These are phyloP conservation scores for Azorinus chamasolen DNA, from an alignment of 2,888 invertebrate genomes.

Conservation along the genomic window DNA sequence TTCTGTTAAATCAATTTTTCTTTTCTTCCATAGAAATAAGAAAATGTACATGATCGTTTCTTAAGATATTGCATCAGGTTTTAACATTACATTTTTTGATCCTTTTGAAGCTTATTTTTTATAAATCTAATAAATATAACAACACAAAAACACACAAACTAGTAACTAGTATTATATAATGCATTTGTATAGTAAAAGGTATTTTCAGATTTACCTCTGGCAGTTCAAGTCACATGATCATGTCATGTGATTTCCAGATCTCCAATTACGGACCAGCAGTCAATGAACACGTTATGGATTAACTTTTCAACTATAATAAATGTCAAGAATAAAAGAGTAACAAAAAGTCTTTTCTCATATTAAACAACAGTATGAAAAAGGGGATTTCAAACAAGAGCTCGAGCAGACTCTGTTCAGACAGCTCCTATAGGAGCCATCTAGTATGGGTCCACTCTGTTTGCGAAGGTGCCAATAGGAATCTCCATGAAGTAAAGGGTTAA, in stretches of 20 bases:
- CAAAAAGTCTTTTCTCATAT: not conserved
- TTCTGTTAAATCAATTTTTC: too few relatives aligned
- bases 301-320: constrained; percentile 30
- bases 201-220: constrained; percentile 19
- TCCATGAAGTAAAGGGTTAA: too few relatives aligned
- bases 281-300: constrained; percentile 32
- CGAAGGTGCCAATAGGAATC: too few relatives aligned
- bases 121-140: constrained; percentile 66
- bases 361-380: constrained; percentile 1
- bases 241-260: constrained; percentile 19
- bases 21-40: too few relatives aligned
- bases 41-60: too few relatives aligned
- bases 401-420: too few relatives aligned
- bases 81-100: constrained; percentile 33
- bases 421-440: too few relatives aligned
- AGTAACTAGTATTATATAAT: constrained; percentile 61
- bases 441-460: too few relatives aligned
- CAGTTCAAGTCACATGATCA: constrained; percentile 30
- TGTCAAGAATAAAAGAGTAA: constrained; percentile 28
- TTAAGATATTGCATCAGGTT: constrained; percentile 39
- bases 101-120: constrained; percentile 40
- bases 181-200: constrained; percentile 20
- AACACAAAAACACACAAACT: constrained; percentile 69
- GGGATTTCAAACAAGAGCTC: constrained; percentile 9
- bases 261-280: constrained; percentile 30